These are phyloP conservation scores for Drosophila suzukii DNA, from an alignment of 1,140 invertebrate genomes.

Conservation along the genomic window DNA sequence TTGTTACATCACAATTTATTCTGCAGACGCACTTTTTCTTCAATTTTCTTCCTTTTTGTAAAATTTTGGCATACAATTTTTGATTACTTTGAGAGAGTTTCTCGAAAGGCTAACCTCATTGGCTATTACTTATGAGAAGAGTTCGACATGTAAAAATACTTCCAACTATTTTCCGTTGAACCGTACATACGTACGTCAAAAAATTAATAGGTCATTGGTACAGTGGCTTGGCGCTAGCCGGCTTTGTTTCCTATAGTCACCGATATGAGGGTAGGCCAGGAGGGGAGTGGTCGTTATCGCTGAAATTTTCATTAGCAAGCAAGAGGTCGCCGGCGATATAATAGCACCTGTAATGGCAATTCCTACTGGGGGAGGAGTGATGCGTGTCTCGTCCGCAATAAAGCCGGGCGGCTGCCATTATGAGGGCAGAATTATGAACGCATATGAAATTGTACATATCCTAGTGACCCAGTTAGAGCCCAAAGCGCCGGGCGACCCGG, in stretches of 20 bases:
- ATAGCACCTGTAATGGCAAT: slow-evolving; percentile 33
- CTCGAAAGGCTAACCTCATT: slow-evolving; percentile 1
- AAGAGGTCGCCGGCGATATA: slow-evolving; percentile 26
- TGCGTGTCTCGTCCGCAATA: slow-evolving; percentile 71
- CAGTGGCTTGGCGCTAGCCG: slow-evolving; percentile 7
- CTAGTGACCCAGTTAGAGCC: slow-evolving; percentile 74
- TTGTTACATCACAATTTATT: neutral
- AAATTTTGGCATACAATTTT: neutral
- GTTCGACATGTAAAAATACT: slow-evolving; percentile 1
- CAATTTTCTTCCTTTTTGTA: neutral
- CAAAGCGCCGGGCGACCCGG: neutral
- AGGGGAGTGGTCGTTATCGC: slow-evolving; percentile 32
- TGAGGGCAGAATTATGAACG: slow-evolving; percentile 71
- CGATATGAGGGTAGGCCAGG: slow-evolving; percentile 11
- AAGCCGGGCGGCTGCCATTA: slow-evolving; percentile 59
- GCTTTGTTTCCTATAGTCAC: slow-evolving; percentile 45
- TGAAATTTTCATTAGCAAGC: slow-evolving; percentile 61
- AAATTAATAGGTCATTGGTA: slow-evolving; percentile 75
- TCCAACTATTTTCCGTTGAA: slow-evolving; percentile 9
- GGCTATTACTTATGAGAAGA: neutral
- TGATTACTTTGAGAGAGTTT: neutral
- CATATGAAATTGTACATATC: slow-evolving; percentile 77
- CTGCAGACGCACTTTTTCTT: slow-evolving; percentile 23
- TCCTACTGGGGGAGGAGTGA: slow-evolving; percentile 31
- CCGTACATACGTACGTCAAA: slow-evolving; percentile 32